phyloP scores from a whole-genome alignment of 2,888 invertebrate species.

The Epirrhoe alternata region DNA sequence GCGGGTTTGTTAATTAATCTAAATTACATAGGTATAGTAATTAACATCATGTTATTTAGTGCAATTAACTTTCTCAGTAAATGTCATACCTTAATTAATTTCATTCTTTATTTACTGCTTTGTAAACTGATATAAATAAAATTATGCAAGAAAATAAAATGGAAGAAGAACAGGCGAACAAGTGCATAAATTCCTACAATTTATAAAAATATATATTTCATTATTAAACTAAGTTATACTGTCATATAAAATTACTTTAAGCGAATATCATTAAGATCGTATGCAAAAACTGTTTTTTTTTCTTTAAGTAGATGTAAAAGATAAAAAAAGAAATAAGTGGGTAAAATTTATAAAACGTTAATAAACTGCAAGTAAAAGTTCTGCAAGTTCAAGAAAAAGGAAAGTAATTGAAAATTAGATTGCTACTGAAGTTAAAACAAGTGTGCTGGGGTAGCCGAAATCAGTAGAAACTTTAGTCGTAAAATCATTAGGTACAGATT shows the following conservation, averaged over 20 bases:
- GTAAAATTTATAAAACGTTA: conserved; percentile 57
- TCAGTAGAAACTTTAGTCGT: conserved; percentile 54
- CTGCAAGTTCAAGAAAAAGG: conserved; percentile 65
- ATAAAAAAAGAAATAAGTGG: conserved; percentile 61
- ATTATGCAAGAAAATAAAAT: conserved; percentile 63
- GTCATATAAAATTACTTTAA: conserved; percentile 56
- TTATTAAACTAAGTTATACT: conserved; percentile 65
- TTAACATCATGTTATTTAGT: conserved; percentile 75
- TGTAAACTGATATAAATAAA: conserved; percentile 62
- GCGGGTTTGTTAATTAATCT: conserved; percentile 70
- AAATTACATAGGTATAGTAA: conserved; percentile 63
- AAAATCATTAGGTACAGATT: conserved; percentile 29
- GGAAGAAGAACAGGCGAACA: conserved; percentile 72
- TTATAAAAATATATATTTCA: conserved; percentile 41
- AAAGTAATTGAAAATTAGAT: conserved; percentile 71
- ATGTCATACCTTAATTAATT: conserved; percentile 67
- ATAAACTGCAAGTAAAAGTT: conserved; percentile 62
- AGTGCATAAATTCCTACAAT: conserved; percentile 63
- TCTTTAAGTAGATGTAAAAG: conserved; percentile 65
- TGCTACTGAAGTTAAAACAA: conserved; percentile 70
- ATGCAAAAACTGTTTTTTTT: conserved; percentile 65
- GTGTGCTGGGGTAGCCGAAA: conserved; percentile 68
- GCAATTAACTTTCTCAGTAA: conserved; percentile 69
- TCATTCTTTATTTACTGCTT: conserved; percentile 74
- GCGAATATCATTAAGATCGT: conserved; percentile 65